These are phyloP conservation scores for Ecliptopera silaceata DNA, from an alignment of 2,888 invertebrate genomes.

Conservation along the genomic window DNA sequence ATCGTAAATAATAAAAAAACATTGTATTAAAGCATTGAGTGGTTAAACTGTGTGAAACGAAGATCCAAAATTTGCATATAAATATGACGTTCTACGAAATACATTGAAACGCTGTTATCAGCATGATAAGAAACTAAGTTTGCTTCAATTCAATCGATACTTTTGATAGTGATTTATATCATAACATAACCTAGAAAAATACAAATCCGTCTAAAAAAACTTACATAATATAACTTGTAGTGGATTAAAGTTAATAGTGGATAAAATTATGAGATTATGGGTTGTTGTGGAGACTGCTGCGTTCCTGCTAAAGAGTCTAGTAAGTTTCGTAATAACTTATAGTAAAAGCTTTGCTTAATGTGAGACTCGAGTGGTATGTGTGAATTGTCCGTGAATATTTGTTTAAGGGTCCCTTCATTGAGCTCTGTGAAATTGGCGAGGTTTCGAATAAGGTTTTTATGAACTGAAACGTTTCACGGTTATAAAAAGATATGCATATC, in stretches of 20 bases:
- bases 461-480: no score
- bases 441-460: no score
- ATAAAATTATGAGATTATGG: constrained; percentile 50
- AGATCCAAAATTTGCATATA: background rate
- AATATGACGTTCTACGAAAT: background rate
- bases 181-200: constrained; percentile 25
- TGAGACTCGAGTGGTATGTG: no score
- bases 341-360: no score
- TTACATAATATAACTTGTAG: no score
- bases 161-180: background rate
- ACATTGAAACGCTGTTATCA: constrained; percentile 23
- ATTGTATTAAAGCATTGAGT: no score
- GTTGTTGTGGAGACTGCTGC: constrained; percentile 65
- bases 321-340: constrained; percentile 54
- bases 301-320: constrained; percentile 65
- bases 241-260: constrained; percentile 5
- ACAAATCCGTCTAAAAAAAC: constrained; percentile 5
- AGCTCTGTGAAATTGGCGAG: no score
- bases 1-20: no score
- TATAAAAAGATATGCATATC: no score
- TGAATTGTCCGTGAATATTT: no score
- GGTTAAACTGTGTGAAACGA: background rate
- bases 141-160: background rate
- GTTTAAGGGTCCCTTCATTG: no score
- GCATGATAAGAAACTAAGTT: constrained; percentile 18